Base-by-base conservation (phyloP, 1,140 invertebrate species). In the Zaprionus capensis region DNA sequence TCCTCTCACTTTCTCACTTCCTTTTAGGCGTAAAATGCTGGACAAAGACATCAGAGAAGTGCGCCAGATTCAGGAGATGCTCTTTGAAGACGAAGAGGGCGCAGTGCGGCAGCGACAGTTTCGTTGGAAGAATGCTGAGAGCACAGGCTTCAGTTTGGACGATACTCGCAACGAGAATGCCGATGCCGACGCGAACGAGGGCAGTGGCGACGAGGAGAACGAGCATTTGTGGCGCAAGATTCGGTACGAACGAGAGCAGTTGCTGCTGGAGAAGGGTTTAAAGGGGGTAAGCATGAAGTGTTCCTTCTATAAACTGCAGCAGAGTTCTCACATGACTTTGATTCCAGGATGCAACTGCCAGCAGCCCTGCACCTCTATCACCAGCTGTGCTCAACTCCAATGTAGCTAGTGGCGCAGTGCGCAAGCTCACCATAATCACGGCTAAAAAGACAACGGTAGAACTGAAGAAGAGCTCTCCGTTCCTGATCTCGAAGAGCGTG, bases 61-160 rank as follows among this genome's bases (percentile, higher is more conserved):
- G 1, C 94, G 95, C 82, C 92, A 96, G 49, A 93, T 97, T 0
- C 95, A 98, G 91, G 96, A 98, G 79, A 92, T 97, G 83, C 94
- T 97, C 17, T 94, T 98, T 9, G 96, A 97, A 78, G 96, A 98
- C 92, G 97, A 97, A 1, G 97, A 97, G 91, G 96, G 95, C 4
- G 93, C 91, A 12, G 95, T 95, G 15, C 93, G 97, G 5, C 94
- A 96, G 77, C 94, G 96, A 51, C 95, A 96, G 80, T 98, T 97
- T 81, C 94, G 94, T 71, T 98, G 97, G 97, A 96, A 94, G 87
- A 96, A 97, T 93, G 94, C 95, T 17, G 95, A 95, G 95, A 93
- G 88, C 74, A 78, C 62, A n/a, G 85, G 80, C 2, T 90, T 91
- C 44, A 88, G 75, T 26, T 66, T 91, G 5, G 92, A 94, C 20